Conservation (phyloP, 2,797 vertebrate species). For the Schizopygopsis malacanthus region DNA sequence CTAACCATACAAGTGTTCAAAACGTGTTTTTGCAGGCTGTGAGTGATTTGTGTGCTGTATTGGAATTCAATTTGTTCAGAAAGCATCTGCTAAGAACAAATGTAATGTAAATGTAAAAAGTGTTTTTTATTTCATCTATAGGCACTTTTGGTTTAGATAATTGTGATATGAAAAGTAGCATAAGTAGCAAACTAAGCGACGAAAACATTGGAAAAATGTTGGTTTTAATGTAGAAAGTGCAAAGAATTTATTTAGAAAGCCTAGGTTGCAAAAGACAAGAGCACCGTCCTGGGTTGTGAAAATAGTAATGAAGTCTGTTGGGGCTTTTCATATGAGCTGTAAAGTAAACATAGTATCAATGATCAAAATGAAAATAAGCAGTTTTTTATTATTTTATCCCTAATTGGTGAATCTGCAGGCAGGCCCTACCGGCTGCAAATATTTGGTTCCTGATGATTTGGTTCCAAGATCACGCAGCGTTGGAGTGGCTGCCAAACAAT, state of each 20-base stretch:
- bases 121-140: neutral
- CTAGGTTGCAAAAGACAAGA: slow-evolving; percentile 3
- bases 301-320: neutral
- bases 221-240: neutral
- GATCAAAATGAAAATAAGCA: slow-evolving; percentile 38
- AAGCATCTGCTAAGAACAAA: slow-evolving; percentile 35
- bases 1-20: slow-evolving; percentile 43
- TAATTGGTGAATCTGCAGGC: slow-evolving; percentile 16
- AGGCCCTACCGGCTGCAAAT: slow-evolving; percentile 18
- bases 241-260: neutral
- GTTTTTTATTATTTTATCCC: neutral
- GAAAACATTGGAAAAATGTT: neutral
- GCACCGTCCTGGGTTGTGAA: slow-evolving; percentile 15
- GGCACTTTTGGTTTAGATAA: neutral
- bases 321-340: slow-evolving; percentile 5
- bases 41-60: slow-evolving; percentile 12
- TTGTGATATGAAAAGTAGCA: neutral
- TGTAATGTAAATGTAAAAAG: neutral
- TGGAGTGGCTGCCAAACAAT: neutral
- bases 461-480: slow-evolving; percentile 14
- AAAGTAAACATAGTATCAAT: slow-evolving; percentile 22
- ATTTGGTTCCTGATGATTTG: slow-evolving; percentile 15
- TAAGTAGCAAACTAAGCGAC: neutral
- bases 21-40: slow-evolving; percentile 43
- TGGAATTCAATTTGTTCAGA: slow-evolving; percentile 20